These are phyloP conservation scores for Gallirallus australis DNA, from an alignment of 2,797 vertebrate genomes.

Conservation along the genomic window DNA sequence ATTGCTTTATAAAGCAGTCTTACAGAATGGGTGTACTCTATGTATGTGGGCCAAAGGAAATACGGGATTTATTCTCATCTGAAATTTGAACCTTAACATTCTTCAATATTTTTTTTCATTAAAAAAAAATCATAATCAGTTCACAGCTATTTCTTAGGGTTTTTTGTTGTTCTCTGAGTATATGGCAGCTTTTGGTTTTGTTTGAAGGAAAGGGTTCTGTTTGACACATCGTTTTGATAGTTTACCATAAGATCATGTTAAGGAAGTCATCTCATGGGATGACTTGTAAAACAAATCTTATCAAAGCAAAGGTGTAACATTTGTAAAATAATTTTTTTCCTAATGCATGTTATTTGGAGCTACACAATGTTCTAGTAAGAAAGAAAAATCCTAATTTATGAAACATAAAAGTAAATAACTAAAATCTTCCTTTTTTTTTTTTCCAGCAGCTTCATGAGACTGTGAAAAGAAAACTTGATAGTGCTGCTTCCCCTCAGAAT, in stretches of 20 bases:
- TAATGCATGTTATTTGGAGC: neutral
- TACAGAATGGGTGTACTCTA: neutral
- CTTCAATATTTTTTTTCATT: neutral
- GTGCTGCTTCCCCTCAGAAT: conserved; percentile 86
- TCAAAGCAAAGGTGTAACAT: neutral
- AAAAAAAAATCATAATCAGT: neutral
- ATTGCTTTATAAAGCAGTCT: neutral
- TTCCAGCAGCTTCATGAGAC: conserved; percentile 91
- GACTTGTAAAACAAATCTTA: neutral
- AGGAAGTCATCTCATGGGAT: neutral
- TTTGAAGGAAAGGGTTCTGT: neutral
- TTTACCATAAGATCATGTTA: neutral
- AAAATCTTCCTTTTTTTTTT: conserved; percentile 7
- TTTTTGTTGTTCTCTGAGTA: neutral
- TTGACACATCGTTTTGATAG: neutral
- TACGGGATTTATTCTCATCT: neutral
- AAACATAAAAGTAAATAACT: neutral
- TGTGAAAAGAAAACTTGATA: conserved; percentile 94
- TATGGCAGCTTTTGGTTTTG: neutral
- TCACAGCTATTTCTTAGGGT: neutral
- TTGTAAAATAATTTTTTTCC: neutral
- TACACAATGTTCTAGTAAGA: neutral
- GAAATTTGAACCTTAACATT: neutral
- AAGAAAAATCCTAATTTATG: neutral
- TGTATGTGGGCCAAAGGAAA: neutral